Percentiles rank a stretch among this genome's conserved stretches.
Conservation (phyloP, 2,888 invertebrate species). For the Platycheirus albimanus region DNA sequence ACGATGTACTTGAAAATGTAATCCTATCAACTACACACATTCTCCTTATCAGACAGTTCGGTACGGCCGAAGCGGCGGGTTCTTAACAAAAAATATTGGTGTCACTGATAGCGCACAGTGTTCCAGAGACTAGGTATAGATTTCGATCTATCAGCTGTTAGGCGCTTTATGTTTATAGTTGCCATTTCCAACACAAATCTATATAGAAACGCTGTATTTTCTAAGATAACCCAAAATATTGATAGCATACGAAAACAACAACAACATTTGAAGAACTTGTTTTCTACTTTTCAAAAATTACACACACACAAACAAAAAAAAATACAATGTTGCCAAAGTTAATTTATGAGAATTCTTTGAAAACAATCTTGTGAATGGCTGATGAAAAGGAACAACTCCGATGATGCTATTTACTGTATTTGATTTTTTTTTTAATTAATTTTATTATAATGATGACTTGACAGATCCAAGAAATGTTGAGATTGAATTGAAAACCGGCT, state of each 20-base stretch:
- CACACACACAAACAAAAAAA: too few species aligned
- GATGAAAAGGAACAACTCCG: background rate
- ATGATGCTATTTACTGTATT: too few species aligned
- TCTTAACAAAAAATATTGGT: constrained; percentile 25
- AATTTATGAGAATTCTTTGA: background rate
- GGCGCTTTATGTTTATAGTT: background rate
- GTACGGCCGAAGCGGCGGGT: too few species aligned
- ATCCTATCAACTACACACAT: background rate
- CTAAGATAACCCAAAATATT: background rate
- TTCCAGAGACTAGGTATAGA: constrained; percentile 27
- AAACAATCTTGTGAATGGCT: background rate
- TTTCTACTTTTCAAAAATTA: too few species aligned
- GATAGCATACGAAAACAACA: background rate
- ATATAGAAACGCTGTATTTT: too few species aligned
- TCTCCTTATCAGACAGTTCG: constrained; percentile 10
- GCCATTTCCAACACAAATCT: background rate
- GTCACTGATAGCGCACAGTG: constrained; percentile 10
- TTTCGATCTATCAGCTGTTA: constrained; percentile 60
- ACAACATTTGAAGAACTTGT: too few species aligned
- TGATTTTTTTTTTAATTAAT: too few species aligned
- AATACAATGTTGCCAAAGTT: background rate
- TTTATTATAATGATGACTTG: too few species aligned
- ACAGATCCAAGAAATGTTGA: too few species aligned
- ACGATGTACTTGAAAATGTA: constrained; percentile 13
- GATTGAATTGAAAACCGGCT: background rate